Conservation (phyloP, 2,113 vertebrate species). For the Phyllostomus discolor region DNA sequence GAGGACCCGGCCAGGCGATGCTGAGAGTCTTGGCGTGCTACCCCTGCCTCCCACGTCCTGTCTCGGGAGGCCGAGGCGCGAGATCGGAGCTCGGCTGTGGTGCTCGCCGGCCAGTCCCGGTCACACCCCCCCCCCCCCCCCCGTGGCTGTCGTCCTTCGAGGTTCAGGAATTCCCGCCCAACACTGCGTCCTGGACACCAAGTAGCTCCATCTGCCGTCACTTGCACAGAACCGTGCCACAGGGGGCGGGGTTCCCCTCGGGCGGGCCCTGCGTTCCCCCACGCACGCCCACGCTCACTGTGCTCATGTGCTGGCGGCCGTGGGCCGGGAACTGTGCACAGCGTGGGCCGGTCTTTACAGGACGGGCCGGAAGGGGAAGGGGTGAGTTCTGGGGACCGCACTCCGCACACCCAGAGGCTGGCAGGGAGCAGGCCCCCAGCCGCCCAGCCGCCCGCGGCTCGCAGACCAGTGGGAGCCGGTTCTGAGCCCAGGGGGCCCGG, state of each 20-base stretch:
- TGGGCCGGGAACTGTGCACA: not conserved
- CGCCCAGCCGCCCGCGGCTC: not conserved
- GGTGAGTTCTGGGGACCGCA: not conserved
- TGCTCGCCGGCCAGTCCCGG: not conserved
- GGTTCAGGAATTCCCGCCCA: not conserved
- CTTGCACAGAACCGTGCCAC: not conserved
- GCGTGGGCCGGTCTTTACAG: not conserved
- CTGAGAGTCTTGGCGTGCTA: not conserved
- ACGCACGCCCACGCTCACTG: too few relatives aligned
- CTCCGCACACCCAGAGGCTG: not conserved
- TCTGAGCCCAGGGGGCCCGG: not conserved
- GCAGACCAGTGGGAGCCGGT: not conserved
- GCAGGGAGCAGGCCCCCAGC: not conserved
- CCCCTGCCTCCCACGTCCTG: not conserved
- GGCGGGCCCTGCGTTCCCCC: not conserved
- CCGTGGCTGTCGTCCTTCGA: not conserved
- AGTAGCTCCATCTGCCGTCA: not conserved
- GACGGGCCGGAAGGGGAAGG: not conserved
- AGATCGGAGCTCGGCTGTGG: not conserved
- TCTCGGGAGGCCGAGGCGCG: not conserved
- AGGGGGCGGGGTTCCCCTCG: not conserved
- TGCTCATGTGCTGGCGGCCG: too few relatives aligned
- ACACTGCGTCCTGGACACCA: not conserved
- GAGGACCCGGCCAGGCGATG: not conserved
- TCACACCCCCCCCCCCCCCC: too few relatives aligned